Conservation (phyloP, 2,113 vertebrate species). For the Thunnus thynnus region DNA sequence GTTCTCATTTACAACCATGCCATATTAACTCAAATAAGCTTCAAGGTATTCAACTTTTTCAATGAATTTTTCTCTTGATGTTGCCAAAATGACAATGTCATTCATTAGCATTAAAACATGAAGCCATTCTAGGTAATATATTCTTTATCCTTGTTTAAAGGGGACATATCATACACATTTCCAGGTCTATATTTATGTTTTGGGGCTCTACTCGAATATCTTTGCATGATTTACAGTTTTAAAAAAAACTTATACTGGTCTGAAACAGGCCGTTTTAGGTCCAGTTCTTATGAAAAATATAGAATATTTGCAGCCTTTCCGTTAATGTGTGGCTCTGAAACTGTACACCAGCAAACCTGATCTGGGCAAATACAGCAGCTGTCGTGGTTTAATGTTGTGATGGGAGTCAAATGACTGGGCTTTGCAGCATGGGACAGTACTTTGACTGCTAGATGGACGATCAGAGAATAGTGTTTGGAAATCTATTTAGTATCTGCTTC, state of each 20-base stretch:
- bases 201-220: no score
- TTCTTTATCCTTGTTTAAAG: no score
- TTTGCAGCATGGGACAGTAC: neutral
- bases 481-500: neutral
- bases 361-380: neutral
- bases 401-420: neutral
- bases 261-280: no score
- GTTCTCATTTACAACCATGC: neutral
- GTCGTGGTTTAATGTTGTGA: neutral
- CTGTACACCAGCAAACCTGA: neutral
- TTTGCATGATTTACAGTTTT: no score
- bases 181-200: no score
- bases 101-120: neutral
- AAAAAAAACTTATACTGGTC: no score
- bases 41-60: neutral
- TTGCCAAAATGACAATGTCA: neutral
- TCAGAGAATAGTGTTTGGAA: neutral
- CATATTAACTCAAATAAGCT: neutral
- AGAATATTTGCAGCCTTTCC: neutral
- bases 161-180: no score
- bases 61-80: neutral
- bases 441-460: neutral
- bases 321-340: neutral
- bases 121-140: no score
- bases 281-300: no score